These are phyloP conservation scores for Lycia hirtaria DNA, from an alignment of 2,888 invertebrate species.

Conservation along the genomic window DNA sequence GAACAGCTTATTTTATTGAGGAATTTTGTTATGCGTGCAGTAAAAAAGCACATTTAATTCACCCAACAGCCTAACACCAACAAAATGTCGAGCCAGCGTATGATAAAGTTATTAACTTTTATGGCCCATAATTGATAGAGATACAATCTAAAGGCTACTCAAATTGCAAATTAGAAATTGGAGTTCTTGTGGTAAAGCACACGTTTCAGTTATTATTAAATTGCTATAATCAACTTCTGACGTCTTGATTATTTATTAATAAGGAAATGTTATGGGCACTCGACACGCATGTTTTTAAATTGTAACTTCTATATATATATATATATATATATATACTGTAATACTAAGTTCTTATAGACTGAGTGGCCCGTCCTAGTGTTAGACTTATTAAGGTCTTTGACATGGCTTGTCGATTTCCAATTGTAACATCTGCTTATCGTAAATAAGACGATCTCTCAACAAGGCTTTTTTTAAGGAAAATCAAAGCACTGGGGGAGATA, in stretches of 20 bases:
- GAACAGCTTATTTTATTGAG: neutral
- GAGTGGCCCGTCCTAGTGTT: too few species aligned
- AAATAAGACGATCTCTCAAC: too few species aligned
- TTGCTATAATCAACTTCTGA: conserved; percentile 21
- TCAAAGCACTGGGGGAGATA: too few species aligned
- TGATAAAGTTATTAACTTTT: conserved; percentile 83
- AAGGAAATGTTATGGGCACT: conserved; percentile 24
- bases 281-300: conserved; percentile 22
- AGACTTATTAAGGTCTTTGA: too few species aligned
- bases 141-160: conserved; percentile 75
- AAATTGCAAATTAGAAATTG: conserved; percentile 55
- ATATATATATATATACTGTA: too few species aligned
- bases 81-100: conserved; percentile 79
- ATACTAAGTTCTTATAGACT: too few species aligned
- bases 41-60: conserved; percentile 61
- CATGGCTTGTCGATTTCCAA: too few species aligned
- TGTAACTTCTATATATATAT: neutral
- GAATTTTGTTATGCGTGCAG: neutral
- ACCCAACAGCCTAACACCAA: conserved; percentile 62
- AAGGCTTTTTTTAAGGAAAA: too few species aligned
- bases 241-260: conserved; percentile 26
- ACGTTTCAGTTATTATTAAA: conserved; percentile 26
- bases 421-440: too few species aligned
- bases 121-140: conserved; percentile 82
- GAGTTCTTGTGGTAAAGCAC: conserved; percentile 24